Base-by-base conservation (phyloP, 1,140 invertebrate genomes). In the Meloidogyne exigua region DNA sequence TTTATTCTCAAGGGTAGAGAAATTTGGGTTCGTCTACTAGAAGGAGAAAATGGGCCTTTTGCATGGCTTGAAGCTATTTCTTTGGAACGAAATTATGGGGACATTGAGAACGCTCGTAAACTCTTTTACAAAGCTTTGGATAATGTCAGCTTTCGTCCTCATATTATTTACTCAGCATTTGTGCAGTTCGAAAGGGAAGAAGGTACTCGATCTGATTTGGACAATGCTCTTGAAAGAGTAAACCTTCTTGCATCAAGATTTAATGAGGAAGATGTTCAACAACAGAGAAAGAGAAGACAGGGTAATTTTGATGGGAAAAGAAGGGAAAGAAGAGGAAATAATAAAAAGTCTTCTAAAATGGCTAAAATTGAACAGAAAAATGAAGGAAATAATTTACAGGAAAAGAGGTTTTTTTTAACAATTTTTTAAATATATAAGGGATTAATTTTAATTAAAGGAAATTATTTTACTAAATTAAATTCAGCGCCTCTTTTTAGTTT, bases 161-260 rank as follows among this genome's bases (percentile, higher is more conserved):
- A 76, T 25, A 32, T 62, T 13, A 25, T 83, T 23, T 83, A 82
- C 44, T 44, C 72, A 32, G 64, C 68, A 42, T 76, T 82, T 66
- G 23, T 83, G 5, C 82, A 83, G 73, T 83, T 83, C 66, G 82
- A 83, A 66, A 78, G 80, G 1, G 83, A 83, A 44, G 82, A 82
- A 49, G 82, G 83, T 21, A 80, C 77, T 36, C 66, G 77, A 15
- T 74, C 80, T 25, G 68, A 83, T 32, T 49, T 82, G 42, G 81
- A 84, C 42, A 57, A 66, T n/a, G 82, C 82, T 11, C 18, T 84
- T 42, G 71, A 72, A 23, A 77, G 71, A n/a, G 76, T 83, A 7
- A 81, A 84, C 49, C 68, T 65, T 18, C 66, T 83, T 25, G 64
- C 65, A 4, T 68, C 39, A 15, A 32, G 57, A 42, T 25, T 79